Conservation (phyloP, 1,140 invertebrate genomes). For the Ganaspis sp. region DNA sequence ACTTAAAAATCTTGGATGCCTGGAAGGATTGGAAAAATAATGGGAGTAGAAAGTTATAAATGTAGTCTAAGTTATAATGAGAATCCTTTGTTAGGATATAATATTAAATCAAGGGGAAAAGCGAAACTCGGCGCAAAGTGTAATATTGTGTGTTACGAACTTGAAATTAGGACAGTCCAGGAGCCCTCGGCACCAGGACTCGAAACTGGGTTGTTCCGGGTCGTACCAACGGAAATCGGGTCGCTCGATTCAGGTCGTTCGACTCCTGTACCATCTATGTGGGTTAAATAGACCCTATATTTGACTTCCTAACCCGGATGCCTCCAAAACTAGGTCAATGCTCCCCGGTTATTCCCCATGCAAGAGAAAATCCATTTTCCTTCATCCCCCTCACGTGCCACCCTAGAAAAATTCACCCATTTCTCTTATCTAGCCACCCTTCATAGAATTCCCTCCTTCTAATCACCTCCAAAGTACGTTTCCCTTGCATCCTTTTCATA, state of each 20-base stretch:
- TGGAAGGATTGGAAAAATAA: too few relatives aligned
- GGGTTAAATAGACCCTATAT: conserved; percentile 59
- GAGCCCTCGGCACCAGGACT: conserved; percentile 44
- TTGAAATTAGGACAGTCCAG: conserved; percentile 53
- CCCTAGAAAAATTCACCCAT: background rate
- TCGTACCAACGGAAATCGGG: conserved; percentile 66
- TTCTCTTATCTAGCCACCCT: background rate
- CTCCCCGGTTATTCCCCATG: conserved; percentile 44
- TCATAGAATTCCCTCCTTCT: too few relatives aligned
- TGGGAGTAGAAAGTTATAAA: too few relatives aligned
- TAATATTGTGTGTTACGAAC: conserved; percentile 50
- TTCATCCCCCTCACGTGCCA: background rate
- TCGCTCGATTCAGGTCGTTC: conserved; percentile 73
- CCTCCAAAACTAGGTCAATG: conserved; percentile 67
- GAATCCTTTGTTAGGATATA: conserved; percentile 1
- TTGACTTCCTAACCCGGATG: conserved; percentile 69
- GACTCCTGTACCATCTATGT: conserved; percentile 49
- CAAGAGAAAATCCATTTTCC: conserved; percentile 4
- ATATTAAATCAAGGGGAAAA: background rate
- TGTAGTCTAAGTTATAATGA: background rate
- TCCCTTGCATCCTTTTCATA: too few relatives aligned
- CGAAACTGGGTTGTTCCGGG: conserved; percentile 63
- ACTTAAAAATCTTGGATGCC: too few relatives aligned
- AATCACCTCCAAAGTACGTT: too few relatives aligned
- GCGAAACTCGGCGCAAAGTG: conserved; percentile 41